Conservation (phyloP, 2,113 vertebrate genomes). For the Corvus moneduloides region DNA sequence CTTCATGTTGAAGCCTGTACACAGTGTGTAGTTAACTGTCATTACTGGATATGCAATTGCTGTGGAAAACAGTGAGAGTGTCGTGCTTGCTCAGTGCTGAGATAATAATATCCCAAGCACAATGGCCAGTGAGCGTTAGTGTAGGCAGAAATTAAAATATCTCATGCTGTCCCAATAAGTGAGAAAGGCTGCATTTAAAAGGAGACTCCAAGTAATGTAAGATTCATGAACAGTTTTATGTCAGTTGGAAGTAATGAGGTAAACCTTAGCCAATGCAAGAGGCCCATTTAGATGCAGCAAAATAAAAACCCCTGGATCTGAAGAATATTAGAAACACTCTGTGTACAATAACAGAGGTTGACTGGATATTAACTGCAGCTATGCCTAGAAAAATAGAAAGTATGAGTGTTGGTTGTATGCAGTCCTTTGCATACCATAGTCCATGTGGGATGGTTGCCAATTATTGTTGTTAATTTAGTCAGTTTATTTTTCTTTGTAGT, state of each 20-base stretch:
- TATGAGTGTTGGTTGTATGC: neutral
- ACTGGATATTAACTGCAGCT: constrained; percentile 61
- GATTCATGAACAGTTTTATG: constrained; percentile 69
- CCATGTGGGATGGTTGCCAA: neutral
- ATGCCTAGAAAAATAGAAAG: constrained; percentile 57
- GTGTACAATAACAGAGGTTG: constrained; percentile 38
- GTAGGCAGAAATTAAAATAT: constrained; percentile 64
- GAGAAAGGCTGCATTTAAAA: constrained; percentile 61
- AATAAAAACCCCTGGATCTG: constrained; percentile 57
- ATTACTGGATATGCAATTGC: neutral
- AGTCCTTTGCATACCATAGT: neutral
- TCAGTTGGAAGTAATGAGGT: constrained; percentile 70
- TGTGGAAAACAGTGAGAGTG: constrained; percentile 30
- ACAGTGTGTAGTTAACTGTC: neutral
- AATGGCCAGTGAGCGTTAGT: constrained; percentile 32
- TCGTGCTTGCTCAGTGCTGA: neutral
- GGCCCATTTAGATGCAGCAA: constrained; percentile 53
- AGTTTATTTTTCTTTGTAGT: neutral
- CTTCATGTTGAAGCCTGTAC: neutral
- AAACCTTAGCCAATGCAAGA: constrained; percentile 49
- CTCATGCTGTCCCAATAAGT: constrained; percentile 65
- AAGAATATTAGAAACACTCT: constrained; percentile 56
- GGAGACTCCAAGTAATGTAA: constrained; percentile 49
- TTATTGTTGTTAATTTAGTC: neutral
- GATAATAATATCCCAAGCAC: constrained; percentile 40